Evolutionary conservation across 2,888 invertebrate species (phyloP), one percentile per base, ranked within the genome.

Genomic region (Tanaodytes sp.): DNA sequence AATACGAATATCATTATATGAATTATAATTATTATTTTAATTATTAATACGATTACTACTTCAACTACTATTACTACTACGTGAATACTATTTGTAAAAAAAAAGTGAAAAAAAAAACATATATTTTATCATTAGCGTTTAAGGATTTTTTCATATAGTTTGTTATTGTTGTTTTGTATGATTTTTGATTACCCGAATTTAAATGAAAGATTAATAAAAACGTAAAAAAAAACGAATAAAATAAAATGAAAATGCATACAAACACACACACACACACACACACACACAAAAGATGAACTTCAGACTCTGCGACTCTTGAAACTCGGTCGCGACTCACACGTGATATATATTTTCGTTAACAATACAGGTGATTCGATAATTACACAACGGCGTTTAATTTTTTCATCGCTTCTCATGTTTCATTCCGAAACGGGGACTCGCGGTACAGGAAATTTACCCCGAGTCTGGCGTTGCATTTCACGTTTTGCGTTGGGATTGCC

Each of bases 131-230:
- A 51, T 72, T 79, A 77, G 75, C 59, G 33, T 9, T 66, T 79
- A 78, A 78, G 77, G 70, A 76, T 70, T 79, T 79, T 82, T 82
- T 80, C 77, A 83, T 65, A 70, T 84, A 83, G 80, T 83, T 82
- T 82, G 80, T 83, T 83, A 82, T 82, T 78, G 82, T 83, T 83
- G 80, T 82, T 81, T 82, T 82, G 80, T 83, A 82, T 80, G 76
- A 80, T 79, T 79, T 75, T 77, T 80, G 77, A 77, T 76, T 79
- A 77, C 62, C 62, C 72, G 73, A 70, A 61, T 62, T 70, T 46
- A 55, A 55, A 23, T 23, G 23, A 8, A 23, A 23, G 23, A 23
- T 23, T 23, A 59, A 48, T 49, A 16, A 55, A 58, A 65, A 55
- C 5, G 20, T n/a, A 27, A 27, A 46, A 40, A 31, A 39, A 61